Base-by-base conservation (phyloP, 2,888 invertebrate species). In the Acanthosoma haemorrhoidale region DNA sequence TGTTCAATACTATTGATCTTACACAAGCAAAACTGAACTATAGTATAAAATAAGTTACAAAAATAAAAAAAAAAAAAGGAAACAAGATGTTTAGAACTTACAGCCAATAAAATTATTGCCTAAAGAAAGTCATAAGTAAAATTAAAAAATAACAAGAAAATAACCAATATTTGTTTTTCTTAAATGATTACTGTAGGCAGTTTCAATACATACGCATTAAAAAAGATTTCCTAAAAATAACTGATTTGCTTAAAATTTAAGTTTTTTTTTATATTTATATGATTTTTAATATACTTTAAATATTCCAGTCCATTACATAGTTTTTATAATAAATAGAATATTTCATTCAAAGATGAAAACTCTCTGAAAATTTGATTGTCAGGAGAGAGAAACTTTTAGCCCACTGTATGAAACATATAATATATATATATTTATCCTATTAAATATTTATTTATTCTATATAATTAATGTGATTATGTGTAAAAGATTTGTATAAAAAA, bases 281-380 rank as follows among this genome's bases (percentile, higher is more conserved):
- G 51, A 25, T 29, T 64, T 64, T 64, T 31, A 39, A 34, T 36
- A 29, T 25, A 36, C 31, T 16, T 64, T 64, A 41, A 29, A 29
- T 29, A 64, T 64, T 64, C 36, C 51, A 51, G 29, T 41, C 41
- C 39, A 64, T 38, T 29, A 63, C 18, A 29, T 41, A 16, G 15
- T 41, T 64, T 8, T 63, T 39, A 39, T 41, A 64, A 39, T 41
- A 64, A 39, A 64, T 64, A 41, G 64, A 29, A 41, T 41, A 38
- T 64, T 64, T 64, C 41, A 29, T 39, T 25, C 41, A 41, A 64
- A 11, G 29, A 64, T 25, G 41, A 64, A 64, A 36, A 64, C 64
- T 64, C 64, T 64, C 64, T 64, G 64, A 64, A 41, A 41, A 64
- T 64, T 63, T 64, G 64, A 64, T 64, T 64, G 64, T 64, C 64